These are phyloP conservation scores for Taphrorychus bicolor DNA, from an alignment of 2,888 invertebrate genomes.

Conservation along the genomic window DNA sequence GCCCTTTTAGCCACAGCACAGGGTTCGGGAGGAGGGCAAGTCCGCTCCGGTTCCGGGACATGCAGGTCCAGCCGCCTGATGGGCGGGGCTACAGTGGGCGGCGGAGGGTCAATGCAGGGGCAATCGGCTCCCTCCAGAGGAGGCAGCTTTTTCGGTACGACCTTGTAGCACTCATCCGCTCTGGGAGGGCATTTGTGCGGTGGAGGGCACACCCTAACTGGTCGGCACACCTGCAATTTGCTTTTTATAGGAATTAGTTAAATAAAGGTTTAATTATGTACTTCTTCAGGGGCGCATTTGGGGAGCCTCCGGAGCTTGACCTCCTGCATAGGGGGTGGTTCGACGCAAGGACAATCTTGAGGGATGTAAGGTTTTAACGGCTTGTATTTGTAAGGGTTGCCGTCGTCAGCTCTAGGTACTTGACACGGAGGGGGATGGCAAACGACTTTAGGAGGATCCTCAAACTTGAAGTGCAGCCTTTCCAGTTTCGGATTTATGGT, in stretches of 20 bases:
- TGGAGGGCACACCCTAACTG: constrained; percentile 24
- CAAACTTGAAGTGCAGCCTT: constrained; percentile 39
- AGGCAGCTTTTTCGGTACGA: constrained; percentile 30
- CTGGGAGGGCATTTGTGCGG: constrained; percentile 40
- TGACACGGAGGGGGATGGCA: constrained; percentile 23
- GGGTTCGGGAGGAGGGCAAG: constrained; percentile 22
- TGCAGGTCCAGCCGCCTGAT: constrained; percentile 40
- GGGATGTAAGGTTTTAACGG: constrained; percentile 33
- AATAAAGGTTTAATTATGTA: constrained; percentile 1
- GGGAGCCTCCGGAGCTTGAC: constrained; percentile 35
- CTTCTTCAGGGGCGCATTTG: constrained; percentile 34
- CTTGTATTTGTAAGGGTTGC: constrained; percentile 24
- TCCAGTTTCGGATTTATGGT: constrained; percentile 37
- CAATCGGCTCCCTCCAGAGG: constrained; percentile 7
- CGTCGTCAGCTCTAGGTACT: constrained; percentile 30
- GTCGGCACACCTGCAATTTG: constrained; percentile 27
- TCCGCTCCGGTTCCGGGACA: constrained; percentile 40
- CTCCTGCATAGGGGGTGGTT: constrained; percentile 41
- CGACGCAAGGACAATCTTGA: constrained; percentile 42
- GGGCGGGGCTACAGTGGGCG: constrained; percentile 31
- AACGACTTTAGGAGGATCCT: constrained; percentile 42
- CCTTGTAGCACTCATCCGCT: constrained; percentile 39
- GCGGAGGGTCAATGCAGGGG: constrained; percentile 30
- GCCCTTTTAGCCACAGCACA: constrained; percentile 33
- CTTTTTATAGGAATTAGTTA: neutral